A percentile compares a stretch with the other conserved stretches of the same genome.
These are phyloP conservation scores for Mythimna impura DNA, from an alignment of 2,888 invertebrate genomes.

Conservation along the genomic window DNA sequence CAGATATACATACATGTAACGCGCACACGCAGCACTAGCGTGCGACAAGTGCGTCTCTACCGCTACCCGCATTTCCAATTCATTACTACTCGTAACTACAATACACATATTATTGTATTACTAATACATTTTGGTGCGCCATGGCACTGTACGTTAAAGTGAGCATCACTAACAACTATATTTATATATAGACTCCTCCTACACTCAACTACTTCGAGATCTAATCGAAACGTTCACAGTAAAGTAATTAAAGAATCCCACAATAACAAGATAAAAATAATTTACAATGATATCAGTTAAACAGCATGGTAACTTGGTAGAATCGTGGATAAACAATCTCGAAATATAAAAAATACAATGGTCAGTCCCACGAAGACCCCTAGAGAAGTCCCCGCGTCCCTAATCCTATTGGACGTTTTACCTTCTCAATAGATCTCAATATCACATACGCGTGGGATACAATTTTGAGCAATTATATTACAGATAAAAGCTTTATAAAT, in stretches of 20 bases:
- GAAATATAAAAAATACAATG: constrained; percentile 66
- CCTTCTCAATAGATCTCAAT: constrained; percentile 63
- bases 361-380: constrained; percentile 56
- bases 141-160: constrained; percentile 77
- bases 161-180: constrained; percentile 73
- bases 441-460: constrained; percentile 74
- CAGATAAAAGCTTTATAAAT: constrained; percentile 58
- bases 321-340: constrained; percentile 62
- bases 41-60: constrained; percentile 57
- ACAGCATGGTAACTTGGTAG: constrained; percentile 73
- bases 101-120: constrained; percentile 67
- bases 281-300: constrained; percentile 64
- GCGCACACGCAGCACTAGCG: constrained; percentile 47
- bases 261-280: constrained; percentile 59
- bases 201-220: constrained; percentile 54
- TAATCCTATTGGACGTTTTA: constrained; percentile 72
- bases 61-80: constrained; percentile 68
- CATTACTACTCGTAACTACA: constrained; percentile 66
- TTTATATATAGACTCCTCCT: constrained; percentile 59
- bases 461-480: constrained; percentile 82
- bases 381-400: constrained; percentile 38
- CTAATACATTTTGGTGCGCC: constrained; percentile 79
- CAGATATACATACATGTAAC: constrained; percentile 63
- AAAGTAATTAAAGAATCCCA: constrained; percentile 53
- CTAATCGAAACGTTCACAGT: constrained; percentile 55